Evolutionary conservation across 92 coral and sea anemone genomes (phyloP), one percentile per base, ranked within the genome.

Genomic region (Virgularia gustaviana): DNA sequence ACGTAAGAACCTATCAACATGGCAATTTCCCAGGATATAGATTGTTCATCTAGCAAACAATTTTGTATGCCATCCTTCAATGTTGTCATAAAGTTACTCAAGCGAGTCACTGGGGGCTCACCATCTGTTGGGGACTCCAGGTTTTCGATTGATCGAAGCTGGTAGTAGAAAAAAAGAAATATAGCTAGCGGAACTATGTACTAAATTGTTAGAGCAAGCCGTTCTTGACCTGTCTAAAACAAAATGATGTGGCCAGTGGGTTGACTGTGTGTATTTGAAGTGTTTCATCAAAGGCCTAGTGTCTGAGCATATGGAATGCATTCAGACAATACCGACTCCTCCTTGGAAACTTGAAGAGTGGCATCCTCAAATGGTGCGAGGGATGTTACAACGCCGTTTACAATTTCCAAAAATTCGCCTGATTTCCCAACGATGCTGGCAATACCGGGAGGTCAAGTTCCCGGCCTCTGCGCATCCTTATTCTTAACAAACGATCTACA

Each of bases 391-490:
- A 63, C n/a, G n/a, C 71, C 71, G 8, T 63, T 18, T 39, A 63
- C 31, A 29, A 63, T 36, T 63, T 63, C 71, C 71, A 63, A 39
- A 37, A 63, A 37, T 63, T 63, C 33, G 4, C n/a, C 1, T 34
- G 71, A 15, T 18, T 63, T 18, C 71, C 71, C 71, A 63, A 63
- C 36, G 71, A 63, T 1, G 51, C 71, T 37, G 71, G 71, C 25
- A 63, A 63, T 2, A 28, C 31, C 8, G 65, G 65, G 28, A 63
- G 71, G 52, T 20, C 52, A 0, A 63, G 71, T 29, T 63, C 71
- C 36, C 52, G 52, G 0, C 31, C 12, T 63, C 52, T 1, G 11
- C 16, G 53, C 7, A 0, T 59, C 65, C 11, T 59, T 59, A 27
- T 59, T 33, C 22, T 59, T 59, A 2, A 33, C 24, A 33, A 59